Conservation (phyloP, 2,797 vertebrate genomes). For the Peromyscus eremicus region DNA sequence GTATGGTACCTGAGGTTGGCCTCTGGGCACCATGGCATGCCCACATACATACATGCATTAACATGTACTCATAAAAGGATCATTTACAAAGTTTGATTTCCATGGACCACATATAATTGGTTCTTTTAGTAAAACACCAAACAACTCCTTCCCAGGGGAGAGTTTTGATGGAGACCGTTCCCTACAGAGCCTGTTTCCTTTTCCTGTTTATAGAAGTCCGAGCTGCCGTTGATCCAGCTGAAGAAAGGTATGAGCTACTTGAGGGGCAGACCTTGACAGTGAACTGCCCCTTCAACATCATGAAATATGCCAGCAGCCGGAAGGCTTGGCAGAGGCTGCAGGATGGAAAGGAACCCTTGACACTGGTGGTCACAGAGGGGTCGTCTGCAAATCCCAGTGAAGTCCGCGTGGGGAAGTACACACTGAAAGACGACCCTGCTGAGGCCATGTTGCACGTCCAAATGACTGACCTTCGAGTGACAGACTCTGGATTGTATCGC, state of each 20-base stretch:
- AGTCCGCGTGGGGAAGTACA: background rate
- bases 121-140: background rate
- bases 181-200: background rate
- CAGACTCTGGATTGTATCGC: slow-evolving; percentile 70
- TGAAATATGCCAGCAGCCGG: fast-evolving
- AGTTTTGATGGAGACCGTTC: background rate
- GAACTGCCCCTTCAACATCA: background rate
- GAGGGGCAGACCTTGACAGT: background rate
- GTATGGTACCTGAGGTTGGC: background rate
- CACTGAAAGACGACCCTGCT: background rate
- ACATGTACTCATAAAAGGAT: background rate
- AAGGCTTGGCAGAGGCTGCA: slow-evolving; percentile 72
- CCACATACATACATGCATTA: background rate
- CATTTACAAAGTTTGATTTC: slow-evolving; percentile 13
- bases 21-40: background rate
- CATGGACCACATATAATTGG: background rate
- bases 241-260: fast-evolving
- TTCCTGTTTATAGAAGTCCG: slow-evolving; percentile 44
- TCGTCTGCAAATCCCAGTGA: fast-evolving
- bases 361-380: background rate
- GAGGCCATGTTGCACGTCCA: background rate
- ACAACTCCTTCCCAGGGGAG: background rate
- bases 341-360: background rate
- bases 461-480: slow-evolving; percentile 35
- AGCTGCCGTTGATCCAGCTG: fast-evolving